These are phyloP conservation scores for Micronycteris hirsuta DNA, from an alignment of 2,113 vertebrate species.

Conservation along the genomic window DNA sequence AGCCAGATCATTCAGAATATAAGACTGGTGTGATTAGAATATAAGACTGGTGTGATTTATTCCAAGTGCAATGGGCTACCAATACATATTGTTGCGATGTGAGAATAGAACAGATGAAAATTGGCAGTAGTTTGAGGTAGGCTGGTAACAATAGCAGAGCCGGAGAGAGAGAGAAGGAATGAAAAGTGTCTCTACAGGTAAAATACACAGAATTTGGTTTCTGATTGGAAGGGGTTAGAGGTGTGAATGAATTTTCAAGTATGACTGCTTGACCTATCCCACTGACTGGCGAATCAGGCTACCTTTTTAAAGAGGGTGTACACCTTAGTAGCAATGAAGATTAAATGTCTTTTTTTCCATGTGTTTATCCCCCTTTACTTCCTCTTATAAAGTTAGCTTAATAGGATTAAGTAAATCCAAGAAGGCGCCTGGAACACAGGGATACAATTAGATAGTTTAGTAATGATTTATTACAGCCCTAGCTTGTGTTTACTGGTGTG, in stretches of 20 bases:
- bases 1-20: too few species aligned
- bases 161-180: neutral
- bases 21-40: neutral
- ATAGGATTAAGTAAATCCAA: neutral
- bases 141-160: neutral
- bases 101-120: neutral
- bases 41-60: neutral
- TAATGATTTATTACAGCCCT: neutral
- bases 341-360: neutral
- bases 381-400: neutral
- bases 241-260: neutral
- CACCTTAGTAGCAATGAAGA: neutral
- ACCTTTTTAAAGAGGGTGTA: neutral
- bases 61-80: neutral
- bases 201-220: neutral
- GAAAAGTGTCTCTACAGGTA: neutral
- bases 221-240: neutral
- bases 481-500: neutral
- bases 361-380: neutral
- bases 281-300: neutral
- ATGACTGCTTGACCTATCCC: neutral
- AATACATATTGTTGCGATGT: too few species aligned
- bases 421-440: neutral
- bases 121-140: neutral
- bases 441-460: neutral